These are phyloP conservation scores for Pogonognathellus flavescens DNA, from an alignment of 1,140 invertebrate species.

Conservation along the genomic window DNA sequence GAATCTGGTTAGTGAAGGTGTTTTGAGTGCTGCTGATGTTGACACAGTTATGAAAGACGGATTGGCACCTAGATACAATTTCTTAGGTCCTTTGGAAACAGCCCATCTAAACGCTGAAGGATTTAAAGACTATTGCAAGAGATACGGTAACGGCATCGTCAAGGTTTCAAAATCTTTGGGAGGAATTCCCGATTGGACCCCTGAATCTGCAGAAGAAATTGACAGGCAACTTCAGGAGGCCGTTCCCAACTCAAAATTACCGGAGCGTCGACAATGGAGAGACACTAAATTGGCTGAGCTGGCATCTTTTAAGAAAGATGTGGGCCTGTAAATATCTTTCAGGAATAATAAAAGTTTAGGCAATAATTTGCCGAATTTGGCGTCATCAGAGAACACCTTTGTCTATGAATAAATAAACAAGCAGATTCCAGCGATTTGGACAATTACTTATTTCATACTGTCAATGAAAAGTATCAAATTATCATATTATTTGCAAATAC, in stretches of 20 bases:
- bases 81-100: constrained; percentile 93
- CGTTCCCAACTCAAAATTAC: constrained; percentile 82
- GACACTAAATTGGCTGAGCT: constrained; percentile 86
- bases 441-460: no score
- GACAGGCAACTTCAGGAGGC: constrained; percentile 78
- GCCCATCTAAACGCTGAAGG: constrained; percentile 95
- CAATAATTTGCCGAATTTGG: no score
- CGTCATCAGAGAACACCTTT: no score
- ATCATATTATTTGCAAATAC: no score
- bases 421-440: no score
- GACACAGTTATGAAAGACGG: constrained; percentile 96
- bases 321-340: not conserved
- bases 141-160: constrained; percentile 85
- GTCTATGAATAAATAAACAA: no score
- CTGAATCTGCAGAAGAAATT: constrained; percentile 71
- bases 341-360: not conserved
- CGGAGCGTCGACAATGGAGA: constrained; percentile 83
- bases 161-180: constrained; percentile 83
- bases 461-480: no score
- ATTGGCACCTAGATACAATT: constrained; percentile 94
- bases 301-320: constrained; percentile 83
- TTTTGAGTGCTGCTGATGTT: constrained; percentile 89
- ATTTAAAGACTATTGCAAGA: constrained; percentile 79
- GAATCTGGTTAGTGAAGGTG: constrained; percentile 85
- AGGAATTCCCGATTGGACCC: constrained; percentile 81